Base-by-base conservation (phyloP, 1,140 invertebrate genomes). In the Camponotus vicinus region DNA sequence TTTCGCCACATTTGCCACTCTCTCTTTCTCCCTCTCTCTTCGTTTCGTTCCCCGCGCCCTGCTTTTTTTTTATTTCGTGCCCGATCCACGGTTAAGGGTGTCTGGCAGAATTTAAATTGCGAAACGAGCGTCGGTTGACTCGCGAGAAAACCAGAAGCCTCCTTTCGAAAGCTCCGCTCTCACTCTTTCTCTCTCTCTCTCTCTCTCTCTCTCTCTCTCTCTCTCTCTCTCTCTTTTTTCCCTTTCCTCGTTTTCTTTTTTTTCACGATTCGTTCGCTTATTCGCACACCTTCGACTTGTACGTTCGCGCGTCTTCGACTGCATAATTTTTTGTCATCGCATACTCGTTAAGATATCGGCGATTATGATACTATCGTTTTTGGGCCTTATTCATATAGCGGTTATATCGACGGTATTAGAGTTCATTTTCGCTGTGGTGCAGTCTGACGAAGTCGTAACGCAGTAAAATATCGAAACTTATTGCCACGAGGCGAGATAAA, bases 61-160 rank as follows among this genome's bases (percentile, higher is more conserved):
- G 27, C 11, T 55, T 70, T 85, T 63, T 77, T 52, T 55, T 59
- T 76, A 52, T 71, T 75, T 52, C 32, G 6, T 70, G 57, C 67
- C 87, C 37, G 61, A 75, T 40, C 83, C 79, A 85, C 55, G 71
- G 80, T 84, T 87, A 91, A 92, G 92, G 92, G 90, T 93, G 92
- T 91, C 87, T 90, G 88, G 76, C 80, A 69, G 91, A 90, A 93
- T 92, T 91, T 88, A 88, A 92, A 90, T 91, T 88, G 87, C 78
- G 85, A 80, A 86, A 78, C 59, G 85, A 79, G 34, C 45, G 52
- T 57, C 59, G 63, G 75, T 61, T 71, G 55, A 52, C 61, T 73
- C 80, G 59, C 75, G 78, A 70, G 67, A 85, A 86, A 86, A 80
- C 73, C 73, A 70, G 78, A 86, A 57, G 75, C 52, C 45, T 59